Evolutionary conservation across 1,140 invertebrate species (phyloP).

Genomic region (Drosophila neocordata): DNA sequence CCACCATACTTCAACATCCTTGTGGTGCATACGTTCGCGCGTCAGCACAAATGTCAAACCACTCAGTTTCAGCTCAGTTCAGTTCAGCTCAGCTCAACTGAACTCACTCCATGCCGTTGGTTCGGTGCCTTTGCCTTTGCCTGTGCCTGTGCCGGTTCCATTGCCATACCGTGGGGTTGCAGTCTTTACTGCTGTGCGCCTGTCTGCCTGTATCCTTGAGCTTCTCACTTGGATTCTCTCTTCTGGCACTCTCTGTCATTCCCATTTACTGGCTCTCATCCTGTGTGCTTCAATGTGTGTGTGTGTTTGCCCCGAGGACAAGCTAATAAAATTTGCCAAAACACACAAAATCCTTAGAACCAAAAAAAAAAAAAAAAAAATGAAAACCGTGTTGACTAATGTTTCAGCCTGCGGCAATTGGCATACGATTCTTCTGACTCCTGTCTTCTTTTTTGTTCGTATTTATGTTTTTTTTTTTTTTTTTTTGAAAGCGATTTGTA

Average conservation of each 20-base stretch:
- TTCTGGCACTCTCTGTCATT: constrained; percentile 5
- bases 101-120: neutral
- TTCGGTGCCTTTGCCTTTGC: constrained; percentile 16
- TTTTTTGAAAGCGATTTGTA: constrained; percentile 47
- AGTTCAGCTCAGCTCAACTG: constrained; percentile 13
- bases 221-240: constrained; percentile 20
- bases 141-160: constrained; percentile 49
- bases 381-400: constrained; percentile 51
- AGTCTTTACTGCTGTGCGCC: constrained; percentile 61
- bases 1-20: constrained; percentile 47
- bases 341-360: constrained; percentile 48
- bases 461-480: neutral
- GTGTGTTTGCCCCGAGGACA: constrained; percentile 57
- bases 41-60: constrained; percentile 81
- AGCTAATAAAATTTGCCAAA: constrained; percentile 76
- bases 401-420: constrained; percentile 26
- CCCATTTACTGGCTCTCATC: neutral
- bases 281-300: constrained; percentile 16
- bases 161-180: constrained; percentile 24
- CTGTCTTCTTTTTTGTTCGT: neutral
- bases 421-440: constrained; percentile 32
- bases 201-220: constrained; percentile 66
- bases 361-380: constrained; percentile 36
- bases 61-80: constrained; percentile 56
- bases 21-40: constrained; percentile 75